These are phyloP conservation scores for Drosophila pseudoananassae DNA, from an alignment of 1,140 invertebrate genomes.

Conservation along the genomic window DNA sequence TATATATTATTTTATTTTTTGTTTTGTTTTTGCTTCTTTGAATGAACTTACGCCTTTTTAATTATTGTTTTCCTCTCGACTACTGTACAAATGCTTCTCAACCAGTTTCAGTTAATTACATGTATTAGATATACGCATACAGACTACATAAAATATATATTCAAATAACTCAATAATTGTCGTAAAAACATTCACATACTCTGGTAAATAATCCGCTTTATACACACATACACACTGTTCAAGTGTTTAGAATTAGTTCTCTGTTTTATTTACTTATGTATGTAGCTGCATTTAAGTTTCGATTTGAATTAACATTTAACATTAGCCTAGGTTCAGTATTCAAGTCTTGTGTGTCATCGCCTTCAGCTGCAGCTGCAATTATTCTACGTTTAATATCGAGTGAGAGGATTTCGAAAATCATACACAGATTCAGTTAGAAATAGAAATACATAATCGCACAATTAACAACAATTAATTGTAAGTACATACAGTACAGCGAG, in stretches of 20 bases:
- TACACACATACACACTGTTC: conserved; percentile 21
- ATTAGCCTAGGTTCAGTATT: conserved; percentile 68
- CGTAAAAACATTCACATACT: conserved; percentile 66
- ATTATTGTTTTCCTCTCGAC: conserved; percentile 43
- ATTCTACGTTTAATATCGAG: conserved; percentile 32
- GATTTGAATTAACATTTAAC: conserved; percentile 60
- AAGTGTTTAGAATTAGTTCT: conserved; percentile 11
- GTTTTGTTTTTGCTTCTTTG: conserved; percentile 18
- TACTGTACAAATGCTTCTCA: conserved; percentile 47
- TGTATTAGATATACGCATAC: conserved; percentile 34
- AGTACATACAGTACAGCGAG: conserved; percentile 8
- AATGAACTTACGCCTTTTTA: conserved; percentile 42
- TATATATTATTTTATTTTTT: conserved; percentile 23
- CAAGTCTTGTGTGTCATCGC: conserved; percentile 73
- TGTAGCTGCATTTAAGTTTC: conserved; percentile 13
- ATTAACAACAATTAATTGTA: conserved; percentile 26
- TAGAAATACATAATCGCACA: conserved; percentile 6
- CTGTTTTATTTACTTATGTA: conserved; percentile 9
- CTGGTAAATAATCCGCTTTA: conserved; percentile 20
- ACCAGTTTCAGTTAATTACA: conserved; percentile 35
- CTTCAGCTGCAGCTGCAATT: conserved; percentile 32
- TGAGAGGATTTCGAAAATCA: conserved; percentile 33
- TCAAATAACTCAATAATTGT: conserved; percentile 38
- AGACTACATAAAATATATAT: conserved; percentile 47
- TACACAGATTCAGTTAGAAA: conserved; percentile 6